These are phyloP conservation scores for Scaptomyza cyrtandrae DNA, from an alignment of 2,888 invertebrate species.

Conservation along the genomic window DNA sequence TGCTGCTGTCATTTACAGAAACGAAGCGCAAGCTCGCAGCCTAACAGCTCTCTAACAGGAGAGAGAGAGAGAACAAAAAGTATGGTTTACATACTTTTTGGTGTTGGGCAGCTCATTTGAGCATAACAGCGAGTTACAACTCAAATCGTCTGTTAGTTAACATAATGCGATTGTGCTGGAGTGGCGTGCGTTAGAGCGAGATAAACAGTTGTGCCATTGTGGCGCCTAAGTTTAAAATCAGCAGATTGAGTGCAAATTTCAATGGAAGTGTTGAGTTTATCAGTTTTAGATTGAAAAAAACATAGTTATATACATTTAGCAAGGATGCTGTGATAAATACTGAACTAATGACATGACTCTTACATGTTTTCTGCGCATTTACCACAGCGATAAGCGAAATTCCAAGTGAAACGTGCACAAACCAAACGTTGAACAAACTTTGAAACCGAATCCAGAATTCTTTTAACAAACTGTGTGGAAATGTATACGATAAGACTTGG, in stretches of 20 bases:
- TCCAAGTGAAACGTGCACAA: not conserved
- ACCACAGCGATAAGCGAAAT: conserved; percentile 2
- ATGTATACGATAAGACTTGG: not conserved
- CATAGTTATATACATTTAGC: not conserved
- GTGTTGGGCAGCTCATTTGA: conserved; percentile 31
- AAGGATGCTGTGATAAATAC: conserved; percentile 5
- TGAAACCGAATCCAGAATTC: not conserved
- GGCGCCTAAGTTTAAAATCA: conserved; percentile 36
- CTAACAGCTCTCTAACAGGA: conserved; percentile 4
- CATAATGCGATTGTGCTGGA: conserved; percentile 16
- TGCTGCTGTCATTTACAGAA: conserved; percentile 28
- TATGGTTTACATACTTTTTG: too few species aligned
- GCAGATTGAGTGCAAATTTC: not conserved
- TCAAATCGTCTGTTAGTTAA: conserved; percentile 27
- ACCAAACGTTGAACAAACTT: not conserved
- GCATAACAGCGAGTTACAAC: conserved; percentile 29
- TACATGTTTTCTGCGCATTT: not conserved
- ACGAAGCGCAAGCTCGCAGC: not conserved
- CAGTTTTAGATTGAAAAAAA: not conserved
- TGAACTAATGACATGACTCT: not conserved
- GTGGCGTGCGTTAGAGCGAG: conserved; percentile 43
- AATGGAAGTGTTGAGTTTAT: not conserved
- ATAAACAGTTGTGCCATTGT: not conserved
- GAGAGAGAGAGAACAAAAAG: too few species aligned
- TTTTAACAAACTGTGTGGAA: conserved; percentile 2